Percentiles rank a stretch among this genome's conserved stretches.
Conservation (phyloP, 1,140 invertebrate genomes). For the Yoshiicerus persimilis region DNA sequence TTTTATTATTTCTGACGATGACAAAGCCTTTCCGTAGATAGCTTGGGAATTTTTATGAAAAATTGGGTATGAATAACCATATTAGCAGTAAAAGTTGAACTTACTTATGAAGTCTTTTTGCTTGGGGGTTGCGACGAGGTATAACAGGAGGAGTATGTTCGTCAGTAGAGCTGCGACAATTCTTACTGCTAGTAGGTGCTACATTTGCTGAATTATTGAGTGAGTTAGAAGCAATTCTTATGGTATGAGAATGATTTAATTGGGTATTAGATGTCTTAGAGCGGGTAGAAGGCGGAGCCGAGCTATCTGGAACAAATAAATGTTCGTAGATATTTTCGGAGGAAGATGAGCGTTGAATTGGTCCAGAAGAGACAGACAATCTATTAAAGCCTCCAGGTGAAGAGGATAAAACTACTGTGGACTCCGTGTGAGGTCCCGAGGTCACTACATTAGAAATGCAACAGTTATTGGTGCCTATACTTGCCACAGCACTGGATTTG, state of each 20-base stretch:
- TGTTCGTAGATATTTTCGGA: constrained; percentile 44
- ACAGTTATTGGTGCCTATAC: not conserved
- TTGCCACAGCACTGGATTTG: not conserved
- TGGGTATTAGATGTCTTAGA: not conserved
- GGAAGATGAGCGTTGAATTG: not conserved
- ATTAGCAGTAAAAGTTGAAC: not conserved
- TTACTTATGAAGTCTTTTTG: constrained; percentile 28
- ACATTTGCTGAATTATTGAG: not conserved
- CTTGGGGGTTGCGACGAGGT: not conserved
- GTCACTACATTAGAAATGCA: not conserved
- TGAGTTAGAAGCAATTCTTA: not conserved
- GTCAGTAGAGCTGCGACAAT: not conserved
- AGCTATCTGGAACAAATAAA: not conserved
- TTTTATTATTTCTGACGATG: too few relatives aligned
- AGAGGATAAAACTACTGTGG: not conserved
- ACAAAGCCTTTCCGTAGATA: too few relatives aligned
- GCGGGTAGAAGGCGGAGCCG: not conserved
- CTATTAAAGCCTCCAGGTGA: not conserved
- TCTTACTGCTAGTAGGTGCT: not conserved
- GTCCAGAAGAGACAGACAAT: not conserved
- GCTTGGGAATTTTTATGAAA: not conserved
- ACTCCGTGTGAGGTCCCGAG: not conserved
- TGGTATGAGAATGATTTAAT: not conserved
- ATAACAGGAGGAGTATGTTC: not conserved
- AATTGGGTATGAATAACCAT: not conserved